phyloP scores from a whole-genome alignment of 2,113 vertebrate species.

The Gadus chalcogrammus region DNA sequence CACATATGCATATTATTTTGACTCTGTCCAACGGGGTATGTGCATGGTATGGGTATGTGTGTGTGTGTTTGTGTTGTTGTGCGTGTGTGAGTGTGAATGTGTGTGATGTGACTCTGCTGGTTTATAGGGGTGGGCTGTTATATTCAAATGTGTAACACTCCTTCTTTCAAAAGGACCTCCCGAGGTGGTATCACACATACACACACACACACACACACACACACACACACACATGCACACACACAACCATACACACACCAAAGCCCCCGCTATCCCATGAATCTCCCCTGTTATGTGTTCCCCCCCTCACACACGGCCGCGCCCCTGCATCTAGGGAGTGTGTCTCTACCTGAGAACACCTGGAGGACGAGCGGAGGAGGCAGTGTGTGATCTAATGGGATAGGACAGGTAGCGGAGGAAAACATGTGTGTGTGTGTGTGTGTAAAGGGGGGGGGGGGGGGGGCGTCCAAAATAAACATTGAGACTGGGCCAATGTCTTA shows the following conservation, averaged over 20 bases:
- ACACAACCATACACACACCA: constrained; percentile 23
- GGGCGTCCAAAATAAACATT: neutral
- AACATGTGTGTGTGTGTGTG: neutral
- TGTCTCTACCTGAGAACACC: constrained; percentile 48
- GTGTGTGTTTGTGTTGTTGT: neutral
- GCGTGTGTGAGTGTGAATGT: neutral
- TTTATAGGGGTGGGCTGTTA: constrained; percentile 60
- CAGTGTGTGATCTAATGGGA: neutral
- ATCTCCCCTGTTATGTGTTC: constrained; percentile 34
- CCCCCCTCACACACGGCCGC: constrained; percentile 3
- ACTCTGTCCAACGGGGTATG: neutral
- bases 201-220: constrained; percentile 25
- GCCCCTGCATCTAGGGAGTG: constrained; percentile 37
- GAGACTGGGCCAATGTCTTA: neutral
- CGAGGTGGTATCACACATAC: constrained; percentile 25
- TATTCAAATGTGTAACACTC: constrained; percentile 63
- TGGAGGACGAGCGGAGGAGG: constrained; percentile 28
- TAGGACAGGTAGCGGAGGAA: too few species aligned
- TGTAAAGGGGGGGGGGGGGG: neutral
- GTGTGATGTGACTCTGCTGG: constrained; percentile 40
- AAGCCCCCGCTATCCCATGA: constrained; percentile 34
- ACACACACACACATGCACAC: constrained; percentile 17
- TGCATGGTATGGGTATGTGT: too few species aligned
- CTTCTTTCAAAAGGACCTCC: constrained; percentile 44
- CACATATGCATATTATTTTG: neutral